Evolutionary conservation across 1,140 invertebrate species (phyloP).

Genomic region (roundworm (Caenorhabditis elegans)): DNA sequence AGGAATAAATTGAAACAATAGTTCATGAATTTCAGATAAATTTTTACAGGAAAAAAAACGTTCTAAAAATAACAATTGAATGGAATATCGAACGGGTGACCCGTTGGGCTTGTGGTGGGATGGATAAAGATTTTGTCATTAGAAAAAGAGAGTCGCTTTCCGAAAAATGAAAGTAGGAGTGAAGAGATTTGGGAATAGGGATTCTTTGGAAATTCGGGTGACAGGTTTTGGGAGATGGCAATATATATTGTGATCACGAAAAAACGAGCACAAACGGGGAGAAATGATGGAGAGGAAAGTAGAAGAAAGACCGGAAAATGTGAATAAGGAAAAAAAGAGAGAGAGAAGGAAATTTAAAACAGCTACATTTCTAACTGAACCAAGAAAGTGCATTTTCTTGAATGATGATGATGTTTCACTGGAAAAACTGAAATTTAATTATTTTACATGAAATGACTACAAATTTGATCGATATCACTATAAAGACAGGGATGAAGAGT

Average conservation of each 20-base stretch:
- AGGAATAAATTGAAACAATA: not conserved
- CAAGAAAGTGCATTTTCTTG: too few relatives aligned
- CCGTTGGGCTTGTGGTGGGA: not conserved
- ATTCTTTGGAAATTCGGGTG: not conserved
- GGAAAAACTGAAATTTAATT: not conserved
- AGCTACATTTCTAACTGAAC: too few relatives aligned
- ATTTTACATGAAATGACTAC: constrained; percentile 27
- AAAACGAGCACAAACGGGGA: not conserved
- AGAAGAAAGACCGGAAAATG: not conserved
- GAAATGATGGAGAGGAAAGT: not conserved
- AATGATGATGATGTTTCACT: not conserved
- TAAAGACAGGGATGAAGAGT: not conserved
- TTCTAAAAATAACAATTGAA: not conserved
- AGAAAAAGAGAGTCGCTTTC: not conserved
- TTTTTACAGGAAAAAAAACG: not conserved
- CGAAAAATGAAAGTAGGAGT: not conserved
- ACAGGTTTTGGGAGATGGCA: not conserved
- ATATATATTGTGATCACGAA: not conserved
- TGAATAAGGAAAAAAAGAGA: not conserved
- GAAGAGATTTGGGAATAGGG: constrained; percentile 1
- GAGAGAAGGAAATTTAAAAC: not conserved
- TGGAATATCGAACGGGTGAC: constrained; percentile 3
- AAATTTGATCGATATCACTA: constrained; percentile 4
- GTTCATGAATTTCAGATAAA: too few relatives aligned
- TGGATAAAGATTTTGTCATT: not conserved